Base-by-base conservation (phyloP, 2,888 invertebrate species). In the Rhodophaea formosa region DNA sequence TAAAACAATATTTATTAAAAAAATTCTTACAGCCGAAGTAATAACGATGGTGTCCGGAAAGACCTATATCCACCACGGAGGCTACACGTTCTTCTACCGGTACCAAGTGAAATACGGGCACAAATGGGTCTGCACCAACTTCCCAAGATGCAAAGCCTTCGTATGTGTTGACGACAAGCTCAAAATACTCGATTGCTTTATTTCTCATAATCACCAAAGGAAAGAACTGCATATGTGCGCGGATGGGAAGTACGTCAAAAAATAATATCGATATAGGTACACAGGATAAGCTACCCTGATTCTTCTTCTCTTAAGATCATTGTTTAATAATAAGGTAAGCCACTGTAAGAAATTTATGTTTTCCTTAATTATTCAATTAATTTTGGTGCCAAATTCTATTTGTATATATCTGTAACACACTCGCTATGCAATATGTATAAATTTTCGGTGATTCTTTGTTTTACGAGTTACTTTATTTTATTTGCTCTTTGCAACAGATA, bases 111-210 rank as follows among this genome's bases (percentile, higher is more conserved):
- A 61, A 53, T 44, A 45, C 0, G 83, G 82, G 1, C 65, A 74
- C 16, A 83, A 81, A 58, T 85, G 82, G 83, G 80, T 79, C 0
- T 85, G 85, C 59, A 84, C 81, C 1, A 71, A 62, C 10, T 84
- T 79, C 59, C 82, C 84, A 0, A 69, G 73, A 2, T 85, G 85
- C 67, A 84, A 83, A 44, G 77, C 82, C 0, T 77, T 53, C 39
- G 49, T 84, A 0, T 72, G 68, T 42, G 66, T 84, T 1, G 72
- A 78, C 32, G 75, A 76, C 0, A 10, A 63, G 2, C 65, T 71
- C 23, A 57, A 59, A 6, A 64, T 82, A 3, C n/a, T 74, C 1
- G 59, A 69, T 5, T 55, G 66, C 12, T 57, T 57, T 10, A 32
- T 64, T 0, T 17, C 59, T 1, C 82, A 82, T 52, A 59, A 59